These are phyloP conservation scores for Mythimna lalbum DNA, from an alignment of 2,888 invertebrate species.

Conservation along the genomic window DNA sequence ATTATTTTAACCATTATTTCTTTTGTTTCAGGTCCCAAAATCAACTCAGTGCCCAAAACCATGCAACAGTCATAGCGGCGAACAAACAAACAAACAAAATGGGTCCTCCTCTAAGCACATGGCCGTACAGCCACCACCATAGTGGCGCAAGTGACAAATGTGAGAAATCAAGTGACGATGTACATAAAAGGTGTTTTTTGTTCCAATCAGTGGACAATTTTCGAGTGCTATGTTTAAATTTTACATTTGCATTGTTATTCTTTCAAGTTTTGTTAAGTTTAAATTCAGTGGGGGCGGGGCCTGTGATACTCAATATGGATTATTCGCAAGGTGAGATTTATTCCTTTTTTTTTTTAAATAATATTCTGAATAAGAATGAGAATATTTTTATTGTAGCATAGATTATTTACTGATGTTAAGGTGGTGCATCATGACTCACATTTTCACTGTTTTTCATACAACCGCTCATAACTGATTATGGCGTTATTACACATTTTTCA, in stretches of 20 bases:
- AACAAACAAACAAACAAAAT: conserved; percentile 67
- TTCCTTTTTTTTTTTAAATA: background rate
- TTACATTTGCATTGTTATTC: conserved; percentile 77
- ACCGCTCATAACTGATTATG: too few species aligned
- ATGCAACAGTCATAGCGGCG: conserved; percentile 75
- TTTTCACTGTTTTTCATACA: too few species aligned
- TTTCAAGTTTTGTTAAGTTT: conserved; percentile 79
- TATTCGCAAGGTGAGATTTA: conserved; percentile 83
- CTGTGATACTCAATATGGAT: conserved; percentile 84
- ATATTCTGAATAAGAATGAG: too few species aligned
- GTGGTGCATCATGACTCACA: too few species aligned
- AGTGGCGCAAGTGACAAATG: conserved; percentile 55
- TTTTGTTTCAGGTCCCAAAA: conserved; percentile 76
- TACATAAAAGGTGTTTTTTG: conserved; percentile 72
- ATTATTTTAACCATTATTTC: conserved; percentile 32
- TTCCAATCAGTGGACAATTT: conserved; percentile 73
- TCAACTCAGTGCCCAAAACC: conserved; percentile 28
- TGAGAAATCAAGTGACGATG: conserved; percentile 68
- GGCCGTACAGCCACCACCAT: conserved; percentile 78
- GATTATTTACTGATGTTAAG: too few species aligned
- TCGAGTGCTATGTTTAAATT: conserved; percentile 78
- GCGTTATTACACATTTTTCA: too few species aligned
- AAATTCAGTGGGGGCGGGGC: conserved; percentile 80
- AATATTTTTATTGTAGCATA: too few species aligned
- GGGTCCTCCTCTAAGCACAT: conserved; percentile 83